Conservation (phyloP, 2,113 vertebrate species). For the Dromaius novaehollandiae region DNA sequence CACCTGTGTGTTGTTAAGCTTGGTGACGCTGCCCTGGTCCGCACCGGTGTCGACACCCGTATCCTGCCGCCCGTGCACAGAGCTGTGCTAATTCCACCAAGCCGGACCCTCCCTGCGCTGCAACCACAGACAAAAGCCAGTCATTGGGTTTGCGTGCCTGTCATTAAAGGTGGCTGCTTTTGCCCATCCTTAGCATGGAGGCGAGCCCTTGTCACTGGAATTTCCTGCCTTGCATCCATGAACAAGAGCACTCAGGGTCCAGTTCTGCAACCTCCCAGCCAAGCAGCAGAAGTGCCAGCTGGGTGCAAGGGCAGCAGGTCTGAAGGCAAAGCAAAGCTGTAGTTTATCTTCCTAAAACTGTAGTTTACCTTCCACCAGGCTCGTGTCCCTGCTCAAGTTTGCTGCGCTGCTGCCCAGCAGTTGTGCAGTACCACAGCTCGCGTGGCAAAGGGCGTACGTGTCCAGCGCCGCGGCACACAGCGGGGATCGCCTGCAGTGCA, state of each 20-base stretch:
- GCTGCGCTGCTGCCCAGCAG: not conserved
- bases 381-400: not conserved
- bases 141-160: not conserved
- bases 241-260: not conserved
- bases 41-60: fast-evolving
- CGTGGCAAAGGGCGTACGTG: too few species aligned
- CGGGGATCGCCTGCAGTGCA: too few species aligned
- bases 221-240: not conserved
- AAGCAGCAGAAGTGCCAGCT: too few species aligned
- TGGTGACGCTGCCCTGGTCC: not conserved
- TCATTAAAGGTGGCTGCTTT: not conserved
- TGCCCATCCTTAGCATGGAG: not conserved
- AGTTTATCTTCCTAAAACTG: not conserved
- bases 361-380: not conserved
- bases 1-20: not conserved
- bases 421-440: too few species aligned
- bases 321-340: not conserved
- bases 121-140: not conserved
- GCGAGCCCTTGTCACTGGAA: not conserved
- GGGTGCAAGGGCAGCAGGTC: not conserved
- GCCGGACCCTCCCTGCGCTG: fast-evolving
- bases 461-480: too few species aligned
- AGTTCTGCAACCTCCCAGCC: not conserved
- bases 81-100: fast-evolving
- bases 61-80: fast-evolving